Evolutionary conservation across 2,888 invertebrate genomes (phyloP), one percentile per base, ranked within the genome.

Genomic region (Trypoxylon attenuatum): DNA sequence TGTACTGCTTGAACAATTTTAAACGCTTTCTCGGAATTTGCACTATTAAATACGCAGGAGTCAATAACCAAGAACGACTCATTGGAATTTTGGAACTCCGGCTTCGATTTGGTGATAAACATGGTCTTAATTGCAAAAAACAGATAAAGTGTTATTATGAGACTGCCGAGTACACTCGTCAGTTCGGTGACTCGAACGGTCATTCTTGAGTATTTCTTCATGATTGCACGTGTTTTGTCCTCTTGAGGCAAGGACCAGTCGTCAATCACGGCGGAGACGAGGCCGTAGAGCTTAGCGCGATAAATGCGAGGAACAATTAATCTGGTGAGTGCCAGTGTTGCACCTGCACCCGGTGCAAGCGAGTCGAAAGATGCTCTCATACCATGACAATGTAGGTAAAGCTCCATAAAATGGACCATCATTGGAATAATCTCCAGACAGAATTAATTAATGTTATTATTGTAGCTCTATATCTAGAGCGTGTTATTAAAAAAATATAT

Each of bases 301-400:
- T 80, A 50, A 0, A 73, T 18, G 46, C 77, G 72, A 29, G 75
- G 62, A 2, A 71, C 61, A 19, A 75, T 4, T 0, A 77, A 63
- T 46, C 82, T 82, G 2, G 76, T 57, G 1, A 76, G 47, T 3
- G 76, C 74, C 29, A 80, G 61, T 0, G 61, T n/a, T 3, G 73
- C 52, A 8, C 77, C 74, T 2, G 58, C 57, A 4, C 75, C 52
- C 22, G 80, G 8, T 10, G 33, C 13, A 1, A 33, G 6, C 2
- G 33, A 33, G 8, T 33, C 33, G 13, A 33, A 10, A 39, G 75
- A 67, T 2, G 68, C 66, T 29, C 78, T 75, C n/a, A 74, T 64
- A 33, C 76, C 69, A 1, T 77, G 76, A 19, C 81, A 82, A 2
- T 69, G 62, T 0, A 75, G 53, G 13, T 58, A 68, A 6, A 71